These are phyloP conservation scores for Peromyscus aztecus DNA, from an alignment of 2,797 vertebrate genomes.

Conservation along the genomic window DNA sequence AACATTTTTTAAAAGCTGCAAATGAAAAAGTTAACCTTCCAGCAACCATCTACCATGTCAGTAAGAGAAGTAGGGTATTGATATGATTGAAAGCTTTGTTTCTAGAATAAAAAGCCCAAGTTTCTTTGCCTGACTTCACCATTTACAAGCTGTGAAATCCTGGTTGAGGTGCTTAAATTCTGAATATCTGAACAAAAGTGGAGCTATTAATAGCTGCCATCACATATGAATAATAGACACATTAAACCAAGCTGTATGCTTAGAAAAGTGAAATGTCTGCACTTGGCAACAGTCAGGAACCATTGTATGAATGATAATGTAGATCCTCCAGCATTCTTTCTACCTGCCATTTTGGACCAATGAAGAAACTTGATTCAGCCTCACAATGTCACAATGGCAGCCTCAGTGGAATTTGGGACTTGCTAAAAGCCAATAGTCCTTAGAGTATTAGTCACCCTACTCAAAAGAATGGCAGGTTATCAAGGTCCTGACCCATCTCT, in stretches of 20 bases:
- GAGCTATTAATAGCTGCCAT: constrained; percentile 15
- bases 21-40: not conserved
- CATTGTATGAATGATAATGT: not conserved
- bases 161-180: constrained; percentile 4
- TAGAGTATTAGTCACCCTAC: not conserved
- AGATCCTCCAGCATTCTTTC: not conserved
- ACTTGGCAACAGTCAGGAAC: constrained; percentile 13
- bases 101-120: not conserved
- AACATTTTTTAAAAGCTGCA: not conserved
- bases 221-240: constrained; percentile 55
- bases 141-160: constrained; percentile 13
- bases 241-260: not conserved
- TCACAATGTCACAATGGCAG: not conserved
- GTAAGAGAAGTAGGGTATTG: not conserved
- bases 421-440: not conserved
- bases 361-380: not conserved
- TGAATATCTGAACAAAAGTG: not conserved
- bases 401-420: not conserved
- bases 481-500: not conserved
- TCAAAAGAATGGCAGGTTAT: not conserved
- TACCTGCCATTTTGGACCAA: not conserved
- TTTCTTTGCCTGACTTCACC: not conserved
- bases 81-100: not conserved
- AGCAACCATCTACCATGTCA: not conserved
- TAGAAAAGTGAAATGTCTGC: not conserved